phyloP scores from a whole-genome alignment of 2,113 vertebrate genomes.

The Chaetorhynchus papuensis region DNA sequence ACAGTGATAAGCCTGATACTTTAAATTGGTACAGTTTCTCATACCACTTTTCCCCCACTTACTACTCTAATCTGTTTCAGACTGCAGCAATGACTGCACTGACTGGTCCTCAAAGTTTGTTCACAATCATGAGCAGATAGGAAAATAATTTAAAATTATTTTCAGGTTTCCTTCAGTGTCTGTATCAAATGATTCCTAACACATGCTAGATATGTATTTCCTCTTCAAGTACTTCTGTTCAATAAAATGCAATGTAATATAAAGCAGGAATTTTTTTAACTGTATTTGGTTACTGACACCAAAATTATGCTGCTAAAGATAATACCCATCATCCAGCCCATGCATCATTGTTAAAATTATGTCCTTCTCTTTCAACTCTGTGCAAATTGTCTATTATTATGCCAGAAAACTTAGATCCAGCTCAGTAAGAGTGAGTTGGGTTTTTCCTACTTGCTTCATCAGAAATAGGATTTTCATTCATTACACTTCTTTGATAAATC shows the following conservation, averaged over 20 bases:
- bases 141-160: neutral
- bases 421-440: neutral
- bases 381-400: neutral
- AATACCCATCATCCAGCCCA: neutral
- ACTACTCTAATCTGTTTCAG: neutral
- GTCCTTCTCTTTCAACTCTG: neutral
- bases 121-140: neutral
- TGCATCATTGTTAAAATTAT: neutral
- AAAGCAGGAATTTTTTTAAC: neutral
- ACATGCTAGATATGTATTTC: neutral
- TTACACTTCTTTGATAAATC: neutral
- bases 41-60: neutral
- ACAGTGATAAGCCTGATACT: neutral
- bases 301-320: neutral
- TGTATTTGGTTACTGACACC: neutral
- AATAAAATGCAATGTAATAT: neutral
- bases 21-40: neutral
- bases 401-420: neutral
- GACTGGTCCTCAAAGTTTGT: neutral
- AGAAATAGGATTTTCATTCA: neutral
- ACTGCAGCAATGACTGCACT: neutral
- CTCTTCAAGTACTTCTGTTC: neutral
- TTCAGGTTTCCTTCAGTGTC: neutral
- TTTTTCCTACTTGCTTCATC: neutral
- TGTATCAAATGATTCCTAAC: neutral